phyloP scores from a whole-genome alignment of 2,113 vertebrate species.

The Odocoileus hemionus region DNA sequence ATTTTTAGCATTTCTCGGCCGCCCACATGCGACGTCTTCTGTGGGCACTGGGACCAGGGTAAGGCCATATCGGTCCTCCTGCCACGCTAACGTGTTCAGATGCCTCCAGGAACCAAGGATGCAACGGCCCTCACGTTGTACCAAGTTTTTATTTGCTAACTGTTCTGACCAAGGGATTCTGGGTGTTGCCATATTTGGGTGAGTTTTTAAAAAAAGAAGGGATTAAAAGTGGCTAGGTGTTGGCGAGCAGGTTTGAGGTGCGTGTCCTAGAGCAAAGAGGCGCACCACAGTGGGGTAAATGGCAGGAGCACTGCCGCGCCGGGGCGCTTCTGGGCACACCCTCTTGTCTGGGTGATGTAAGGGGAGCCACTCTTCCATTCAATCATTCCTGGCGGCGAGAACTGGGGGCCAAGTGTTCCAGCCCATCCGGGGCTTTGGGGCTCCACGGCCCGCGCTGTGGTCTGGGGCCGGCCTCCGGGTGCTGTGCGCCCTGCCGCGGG shows the following conservation, averaged over 20 bases:
- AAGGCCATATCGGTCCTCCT: not conserved
- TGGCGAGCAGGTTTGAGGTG: not conserved
- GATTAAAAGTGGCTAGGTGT: not conserved
- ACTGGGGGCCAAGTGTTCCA: not conserved
- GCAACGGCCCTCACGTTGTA: not conserved
- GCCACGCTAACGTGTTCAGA: not conserved
- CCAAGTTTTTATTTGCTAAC: constrained; percentile 31
- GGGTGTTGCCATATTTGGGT: constrained; percentile 25
- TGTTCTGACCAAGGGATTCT: constrained; percentile 47
- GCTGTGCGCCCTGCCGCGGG: constrained; percentile 26
- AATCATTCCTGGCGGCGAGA: not conserved
- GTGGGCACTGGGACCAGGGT: not conserved
- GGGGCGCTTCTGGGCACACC: not conserved
- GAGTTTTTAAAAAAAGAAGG: not conserved
- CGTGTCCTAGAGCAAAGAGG: not conserved
- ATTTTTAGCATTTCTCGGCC: not conserved
- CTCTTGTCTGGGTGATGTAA: not conserved
- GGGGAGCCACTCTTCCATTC: not conserved
- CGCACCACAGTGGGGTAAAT: not conserved
- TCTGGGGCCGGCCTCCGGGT: not conserved
- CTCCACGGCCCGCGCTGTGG: not conserved
- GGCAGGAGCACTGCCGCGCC: not conserved
- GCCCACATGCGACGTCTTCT: not conserved
- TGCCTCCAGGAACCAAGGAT: not conserved
- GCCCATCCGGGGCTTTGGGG: not conserved